These are phyloP conservation scores for Campylomormyrus numenius DNA, from an alignment of 2,113 vertebrate species.

Conservation along the genomic window DNA sequence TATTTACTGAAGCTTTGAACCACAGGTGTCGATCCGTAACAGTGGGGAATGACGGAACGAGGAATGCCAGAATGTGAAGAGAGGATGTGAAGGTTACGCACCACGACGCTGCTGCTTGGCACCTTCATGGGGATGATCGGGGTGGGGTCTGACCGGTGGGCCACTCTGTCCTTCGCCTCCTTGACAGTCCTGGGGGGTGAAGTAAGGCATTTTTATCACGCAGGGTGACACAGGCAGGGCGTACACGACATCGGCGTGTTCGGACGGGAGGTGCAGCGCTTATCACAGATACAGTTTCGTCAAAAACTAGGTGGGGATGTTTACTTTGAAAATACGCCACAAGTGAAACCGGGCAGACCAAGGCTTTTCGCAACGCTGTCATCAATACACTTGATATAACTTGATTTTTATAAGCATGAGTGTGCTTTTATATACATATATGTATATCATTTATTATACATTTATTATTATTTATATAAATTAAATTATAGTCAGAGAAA, in stretches of 20 bases:
- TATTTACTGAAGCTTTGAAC: neutral
- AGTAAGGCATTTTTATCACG: neutral
- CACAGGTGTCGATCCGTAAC: neutral
- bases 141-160: slow-evolving; percentile 39
- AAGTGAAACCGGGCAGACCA: neutral
- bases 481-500: neutral
- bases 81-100: slow-evolving; percentile 50
- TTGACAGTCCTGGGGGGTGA: slow-evolving; percentile 56
- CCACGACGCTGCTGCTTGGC: slow-evolving; percentile 67
- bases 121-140: slow-evolving; percentile 81
- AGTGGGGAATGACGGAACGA: neutral
- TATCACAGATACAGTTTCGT: neutral
- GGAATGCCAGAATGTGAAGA: neutral
- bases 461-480: neutral
- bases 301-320: neutral
- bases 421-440: neutral
- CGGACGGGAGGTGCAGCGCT: neutral
- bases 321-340: neutral
- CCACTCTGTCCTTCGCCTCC: slow-evolving; percentile 45
- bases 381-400: neutral
- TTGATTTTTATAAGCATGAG: neutral
- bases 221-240: neutral
- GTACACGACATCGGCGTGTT: neutral
- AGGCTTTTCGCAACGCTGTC: neutral
- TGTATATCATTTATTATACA: neutral